Evolutionary conservation across 2,113 vertebrate species (phyloP), one percentile per base, ranked within the genome.

Genomic region (Silurus asotus): DNA sequence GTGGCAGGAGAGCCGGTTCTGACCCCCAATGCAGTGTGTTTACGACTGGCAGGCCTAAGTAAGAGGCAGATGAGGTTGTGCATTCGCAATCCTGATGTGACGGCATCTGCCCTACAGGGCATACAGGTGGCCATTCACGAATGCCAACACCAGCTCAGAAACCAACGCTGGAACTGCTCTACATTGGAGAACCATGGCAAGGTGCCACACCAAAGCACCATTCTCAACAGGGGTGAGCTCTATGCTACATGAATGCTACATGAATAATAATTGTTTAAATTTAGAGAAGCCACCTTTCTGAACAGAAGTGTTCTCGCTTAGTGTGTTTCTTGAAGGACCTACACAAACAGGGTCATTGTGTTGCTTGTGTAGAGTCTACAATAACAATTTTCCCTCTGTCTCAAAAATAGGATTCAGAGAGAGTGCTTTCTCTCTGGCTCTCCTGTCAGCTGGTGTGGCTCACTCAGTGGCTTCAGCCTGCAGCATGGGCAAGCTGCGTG

Each of bases 111-210:
- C 48, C 94, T 98, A n/a, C 97, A 98, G 91, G 97, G 97, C 83
- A 95, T 98, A 90, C 97, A 97, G 89, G 95, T 97, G 83, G 97
- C 97, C 5, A 94, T 97, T 84, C 96, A 98, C 10, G 97, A 98
- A 89, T 98, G 97, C 91, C 97, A 96, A 91, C 94, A 97, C 86
- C 97, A 98, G 93, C 93, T 98, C 86, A 94, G 94, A 20, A 95
- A 96, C 91, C 97, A 97, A 91, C 96, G 97, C 86, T 98, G 97
- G 97, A 97, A 98, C 93, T 98, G 97, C 90, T 98, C 97, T 0
- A 94, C 96, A 0, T 92, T 98, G 88, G 96, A 96, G 93, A 95
- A 93, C 75, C 91, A 94, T 4, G 94, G 96, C 91, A 96, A 96
- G 55, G 92, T 96, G 91, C 96, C 96, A n/a, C 95, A 96, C 79